Conservation (phyloP, 2,888 invertebrate genomes). For the Incurvaria masculella region DNA sequence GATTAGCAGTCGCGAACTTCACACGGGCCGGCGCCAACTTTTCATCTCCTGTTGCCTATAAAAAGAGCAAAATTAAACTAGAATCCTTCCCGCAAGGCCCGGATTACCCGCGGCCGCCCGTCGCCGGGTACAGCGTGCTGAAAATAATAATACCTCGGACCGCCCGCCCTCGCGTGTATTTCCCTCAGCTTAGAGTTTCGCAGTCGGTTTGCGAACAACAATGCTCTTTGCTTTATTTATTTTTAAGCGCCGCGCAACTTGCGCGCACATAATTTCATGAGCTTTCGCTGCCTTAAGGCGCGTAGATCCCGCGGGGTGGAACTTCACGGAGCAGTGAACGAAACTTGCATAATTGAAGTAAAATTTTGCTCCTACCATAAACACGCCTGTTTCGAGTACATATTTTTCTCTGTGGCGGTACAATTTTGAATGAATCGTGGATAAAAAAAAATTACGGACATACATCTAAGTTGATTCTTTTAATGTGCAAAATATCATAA, state of each 20-base stretch:
- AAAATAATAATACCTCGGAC: background rate
- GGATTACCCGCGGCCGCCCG: slow-evolving; percentile 5
- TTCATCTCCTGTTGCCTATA: slow-evolving; percentile 45
- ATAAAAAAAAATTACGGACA: too few relatives aligned
- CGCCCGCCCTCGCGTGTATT: background rate
- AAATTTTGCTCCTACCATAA: too few relatives aligned
- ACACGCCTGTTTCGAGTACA: too few relatives aligned
- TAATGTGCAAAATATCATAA: too few relatives aligned
- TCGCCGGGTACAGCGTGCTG: background rate
- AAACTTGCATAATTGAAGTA: too few relatives aligned
- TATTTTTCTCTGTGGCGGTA: too few relatives aligned
- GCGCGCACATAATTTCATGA: background rate
- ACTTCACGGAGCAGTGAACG: too few relatives aligned
- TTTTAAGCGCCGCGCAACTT: too few relatives aligned
- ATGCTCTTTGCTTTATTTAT: background rate
- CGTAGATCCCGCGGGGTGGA: background rate
- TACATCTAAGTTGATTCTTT: too few relatives aligned
- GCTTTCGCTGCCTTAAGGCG: background rate
- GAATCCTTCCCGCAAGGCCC: slow-evolving; percentile 22
- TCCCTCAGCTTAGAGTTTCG: background rate
- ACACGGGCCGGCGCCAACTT: slow-evolving; percentile 32
- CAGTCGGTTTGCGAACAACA: background rate
- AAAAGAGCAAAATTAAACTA: slow-evolving; percentile 33
- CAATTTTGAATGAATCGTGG: too few relatives aligned
- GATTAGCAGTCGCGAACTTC: slow-evolving; percentile 46